Evolutionary conservation across 2,113 vertebrate genomes (phyloP), one percentile per base, ranked within the genome.

Genomic region (Trachemys scripta): DNA sequence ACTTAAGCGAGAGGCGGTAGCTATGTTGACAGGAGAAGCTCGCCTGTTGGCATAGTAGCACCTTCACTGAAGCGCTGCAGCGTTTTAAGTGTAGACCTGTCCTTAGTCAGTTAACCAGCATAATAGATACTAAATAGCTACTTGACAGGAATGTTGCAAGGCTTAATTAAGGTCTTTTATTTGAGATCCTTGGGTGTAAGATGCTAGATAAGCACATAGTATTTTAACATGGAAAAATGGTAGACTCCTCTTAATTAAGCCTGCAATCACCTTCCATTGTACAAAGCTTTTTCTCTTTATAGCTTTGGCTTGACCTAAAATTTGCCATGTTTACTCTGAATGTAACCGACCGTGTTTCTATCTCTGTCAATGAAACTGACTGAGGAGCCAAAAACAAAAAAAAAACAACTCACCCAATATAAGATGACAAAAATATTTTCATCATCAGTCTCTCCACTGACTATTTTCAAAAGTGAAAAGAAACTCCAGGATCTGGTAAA

Each of bases 121-220:
- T 82, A 94, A 96, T 59, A 95, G 83, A 87, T 89, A 86, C 91
- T 93, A 92, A 54, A 93, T 96, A 95, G 91, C 78, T 94, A 84
- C 62, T 80, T 97, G 45, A 53, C 51, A 81, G 75, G 90, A 91
- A 88, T 87, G 79, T 90, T 92, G 65, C 12, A 29, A 47, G 24
- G 51, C 83, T 96, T 95, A 94, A 93, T n/a, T 90, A 79, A 84
- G 49, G 84, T 84, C 78, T 89, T 87, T 93, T 82, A 80, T 82
- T 35, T 47, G 82, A 91, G 90, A 85, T 84, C 85, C 24, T 92
- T 1, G 8, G 75, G n/a, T 86, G 16, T 75, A 97, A 79, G 24
- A n/a, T 79, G 92, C 90, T 89, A 83, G 47, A 84, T 57, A 95
- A 93, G 94, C 82, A 69, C 53, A 94, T 85, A 81, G 81, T 92